Evolutionary conservation across 2,888 invertebrate genomes (phyloP), one percentile per base, ranked within the genome.

Genomic region (Plusia festucae): DNA sequence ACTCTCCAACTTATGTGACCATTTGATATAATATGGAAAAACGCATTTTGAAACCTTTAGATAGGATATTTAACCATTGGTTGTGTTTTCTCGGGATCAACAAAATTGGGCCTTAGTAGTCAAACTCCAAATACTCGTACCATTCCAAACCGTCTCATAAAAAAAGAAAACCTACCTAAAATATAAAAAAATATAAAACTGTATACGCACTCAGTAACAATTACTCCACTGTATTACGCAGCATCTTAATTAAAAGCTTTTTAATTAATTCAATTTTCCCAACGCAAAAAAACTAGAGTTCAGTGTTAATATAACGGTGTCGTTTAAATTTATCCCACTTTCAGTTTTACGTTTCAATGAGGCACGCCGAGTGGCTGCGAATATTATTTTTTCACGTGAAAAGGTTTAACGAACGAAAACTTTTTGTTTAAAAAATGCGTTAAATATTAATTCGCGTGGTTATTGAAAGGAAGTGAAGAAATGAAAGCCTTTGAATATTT

Each of bases 221-320:
- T 70, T 44, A 72, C 54, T 40, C 9, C 24, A 16, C 40, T 24
- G 54, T 22, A 62, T 74, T 34, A 52, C 60, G 52, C 40, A 54
- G 44, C 20, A 11, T 46, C 51, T 65, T 75, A 73, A 75, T 75
- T 75, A 70, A 70, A 64, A 65, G 56, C 30, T 7, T 61, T 62
- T 57, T 60, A 65, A 62, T 61, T 53, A 70, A 59, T 52, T 24
- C 11, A 65, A 56, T 60, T 70, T 73, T 44, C 53, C 24, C 8
- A 11, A 3, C 34, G 16, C 58, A 57, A 54, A 56, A n/a, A 34
- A 16, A 60, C 16, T 53, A 13, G 53, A 30, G 18, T 44, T 53
- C 9, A 2, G 24, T 40, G 20, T 55, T 30, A 56, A 56, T 46
- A 54, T 53, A 57, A 57, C 40, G 52, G 18, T 27, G 32, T 40